Evolutionary conservation across 1,140 invertebrate species (phyloP), one percentile per base, ranked within the genome.

Genomic region (Pseudomyrmex pallidus): DNA sequence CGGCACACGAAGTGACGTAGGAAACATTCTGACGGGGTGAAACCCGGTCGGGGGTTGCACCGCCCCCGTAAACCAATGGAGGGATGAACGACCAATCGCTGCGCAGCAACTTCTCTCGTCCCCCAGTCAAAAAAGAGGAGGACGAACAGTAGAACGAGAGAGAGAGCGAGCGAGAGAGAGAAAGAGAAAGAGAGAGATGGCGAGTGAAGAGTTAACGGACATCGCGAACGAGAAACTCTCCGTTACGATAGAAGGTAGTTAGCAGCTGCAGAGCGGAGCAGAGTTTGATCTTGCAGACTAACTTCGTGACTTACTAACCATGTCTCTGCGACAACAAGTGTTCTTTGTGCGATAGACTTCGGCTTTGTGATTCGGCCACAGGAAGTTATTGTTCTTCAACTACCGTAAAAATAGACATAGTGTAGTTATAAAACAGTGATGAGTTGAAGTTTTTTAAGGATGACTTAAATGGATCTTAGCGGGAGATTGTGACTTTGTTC

Each of bases 11-110:
- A 62, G n/a, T n/a, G 61, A 68, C n/a, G n/a, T n/a, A 63, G 64
- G 22, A 66, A 22, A 35, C 44, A 25, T n/a, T n/a, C n/a, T 44
- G 64, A 90, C 56, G 61, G 89, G 77, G 82, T 84, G 87, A 86
- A 67, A 72, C 56, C 25, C 22, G 63, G 66, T 80, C 73, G 88
- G 78, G 85, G 89, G 87, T 90, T 88, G 92, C 77, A 63, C 91
- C 93, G 90, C 92, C 93, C 92, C 90, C 86, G 72, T 84, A 52
- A 9, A 76, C 93, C 93, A 94, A 94, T 94, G 76, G 35, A 9
- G 25, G 35, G 56, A 73, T 59, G 68, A 85, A n/a, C 89, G 86
- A 85, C 92, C 92, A 92, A 92, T 93, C 70, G 70, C 44, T 13
- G 56, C 8, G 70, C 64, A 67, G 54, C 35, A 35, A 44, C 72